A percentile compares a stretch with the other conserved stretches of the same genome.
These are phyloP conservation scores for Cotesia vestalis DNA, from an alignment of 1,140 invertebrate species.

Conservation along the genomic window DNA sequence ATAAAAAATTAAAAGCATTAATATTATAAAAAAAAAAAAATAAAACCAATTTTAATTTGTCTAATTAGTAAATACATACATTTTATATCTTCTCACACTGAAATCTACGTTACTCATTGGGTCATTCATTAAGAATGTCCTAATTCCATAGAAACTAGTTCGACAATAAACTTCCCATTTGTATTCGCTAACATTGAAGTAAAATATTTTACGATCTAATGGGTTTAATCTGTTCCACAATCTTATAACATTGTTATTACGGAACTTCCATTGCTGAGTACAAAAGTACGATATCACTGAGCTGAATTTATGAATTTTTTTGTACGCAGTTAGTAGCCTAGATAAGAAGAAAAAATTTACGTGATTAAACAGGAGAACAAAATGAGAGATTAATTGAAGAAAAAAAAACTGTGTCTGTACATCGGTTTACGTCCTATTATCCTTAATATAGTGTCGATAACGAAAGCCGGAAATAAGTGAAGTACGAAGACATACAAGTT, in stretches of 20 bases:
- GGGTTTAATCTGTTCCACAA: conserved; percentile 63
- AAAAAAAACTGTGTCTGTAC: conserved; percentile 46
- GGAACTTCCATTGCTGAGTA: conserved; percentile 70
- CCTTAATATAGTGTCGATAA: conserved; percentile 52
- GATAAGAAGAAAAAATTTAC: conserved; percentile 20
- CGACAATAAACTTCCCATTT: conserved; percentile 63
- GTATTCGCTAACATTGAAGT: conserved; percentile 60
- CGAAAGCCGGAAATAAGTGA: conserved; percentile 59
- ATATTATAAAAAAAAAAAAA: not conserved
- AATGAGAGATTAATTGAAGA: conserved; percentile 15
- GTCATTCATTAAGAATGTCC: conserved; percentile 57
- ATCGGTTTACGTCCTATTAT: conserved; percentile 59
- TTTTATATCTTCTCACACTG: conserved; percentile 39
- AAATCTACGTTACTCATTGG: conserved; percentile 51
- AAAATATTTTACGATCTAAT: conserved; percentile 63
- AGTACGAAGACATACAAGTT: conserved; percentile 60
- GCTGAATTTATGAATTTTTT: conserved; percentile 69
- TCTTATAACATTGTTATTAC: conserved; percentile 65
- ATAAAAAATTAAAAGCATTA: conserved; percentile 13
- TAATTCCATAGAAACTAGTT: conserved; percentile 60
- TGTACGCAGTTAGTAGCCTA: conserved; percentile 68
- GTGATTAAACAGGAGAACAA: not conserved
- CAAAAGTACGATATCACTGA: conserved; percentile 70
- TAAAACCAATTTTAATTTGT: too few species aligned
- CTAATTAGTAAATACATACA: conserved; percentile 42